Percentiles rank a stretch among this genome's conserved stretches.
phyloP scores from a whole-genome alignment of 1,140 invertebrate genomes.

The Brachionus plicatilis region DNA sequence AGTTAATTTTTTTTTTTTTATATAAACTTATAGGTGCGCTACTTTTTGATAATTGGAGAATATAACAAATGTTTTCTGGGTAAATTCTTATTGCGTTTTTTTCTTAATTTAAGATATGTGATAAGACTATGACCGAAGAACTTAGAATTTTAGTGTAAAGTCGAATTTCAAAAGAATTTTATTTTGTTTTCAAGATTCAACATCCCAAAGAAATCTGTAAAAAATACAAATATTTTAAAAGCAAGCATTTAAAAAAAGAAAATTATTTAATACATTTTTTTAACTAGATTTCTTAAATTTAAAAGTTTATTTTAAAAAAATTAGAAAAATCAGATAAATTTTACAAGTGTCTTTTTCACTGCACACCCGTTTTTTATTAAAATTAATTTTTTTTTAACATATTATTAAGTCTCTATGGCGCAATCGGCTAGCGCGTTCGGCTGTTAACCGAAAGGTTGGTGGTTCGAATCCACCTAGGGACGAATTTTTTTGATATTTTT shows the following conservation, averaged over 20 bases:
- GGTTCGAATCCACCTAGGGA: conserved; percentile 15
- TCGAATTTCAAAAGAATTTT: no score
- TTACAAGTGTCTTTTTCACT: not conserved
- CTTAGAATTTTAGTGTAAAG: not conserved
- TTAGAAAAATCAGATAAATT: not conserved
- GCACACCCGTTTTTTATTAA: not conserved
- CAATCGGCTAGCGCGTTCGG: conserved; percentile 8
- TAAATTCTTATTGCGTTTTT: not conserved
- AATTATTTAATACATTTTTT: not conserved
- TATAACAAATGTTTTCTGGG: not conserved
- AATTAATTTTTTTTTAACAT: not conserved
- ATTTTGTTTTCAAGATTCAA: no score
- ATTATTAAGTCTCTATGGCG: not conserved
- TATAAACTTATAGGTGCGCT: not conserved
- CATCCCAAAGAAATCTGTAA: no score
- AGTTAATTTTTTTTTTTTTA: not conserved
- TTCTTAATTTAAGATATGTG: not conserved
- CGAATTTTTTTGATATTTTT: not conserved
- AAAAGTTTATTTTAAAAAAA: not conserved
- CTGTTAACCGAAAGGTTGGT: conserved; percentile 16
- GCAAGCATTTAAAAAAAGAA: no score
- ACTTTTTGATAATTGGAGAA: not conserved
- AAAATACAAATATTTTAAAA: no score
- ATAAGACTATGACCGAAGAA: not conserved
- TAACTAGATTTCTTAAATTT: not conserved